Base-by-base conservation (phyloP, 2,797 vertebrate species). In the Bufotes viridis region DNA sequence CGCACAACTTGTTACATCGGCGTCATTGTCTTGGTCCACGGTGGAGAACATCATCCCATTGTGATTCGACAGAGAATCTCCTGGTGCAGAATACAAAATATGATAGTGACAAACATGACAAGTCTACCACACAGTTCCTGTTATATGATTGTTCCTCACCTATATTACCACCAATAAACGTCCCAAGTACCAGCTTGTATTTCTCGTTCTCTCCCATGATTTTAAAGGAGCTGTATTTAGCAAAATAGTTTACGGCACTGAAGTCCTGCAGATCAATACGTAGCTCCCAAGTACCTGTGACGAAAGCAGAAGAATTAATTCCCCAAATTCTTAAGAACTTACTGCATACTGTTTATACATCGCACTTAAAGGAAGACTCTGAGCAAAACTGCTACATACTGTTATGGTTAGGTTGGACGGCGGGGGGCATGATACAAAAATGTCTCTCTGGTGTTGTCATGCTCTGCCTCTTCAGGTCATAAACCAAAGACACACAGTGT, bases 201-300 rank as follows among this genome's bases (percentile, higher is more conserved):
- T 90, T 88, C 51, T 87, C 81, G 1, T 14, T 42, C 67, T 90
- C 89, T 24, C 51, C 86, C 81, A 76, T 22, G 24, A 90, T 78
- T 74, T 58, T 49, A 55, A 90, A 90, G 51, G 20, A 75, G 1
- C 26, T 12, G 42, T 90, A 90, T 72, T 12, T 87, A 22, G 89
- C 88, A 60, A 82, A 90, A 6, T 79, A 78, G 63, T 26, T 90
- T 29, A 34, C 2, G 20, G 57, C 24, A 20, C 22, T 84, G 75
- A 90, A 87, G n/a, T 87, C 90, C 49, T 81, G 67, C 6, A 90
- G 60, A 72, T 90, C 90, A 75, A 90, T 83, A 20, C 88, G 76
- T 53, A 90, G 18, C 22, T 90, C 79, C 61, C 89, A 89, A 34
- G 58, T 63, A 72, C 76, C 90, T 90, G 42, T 17, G 4, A 81